Base-by-base conservation (phyloP, 2,797 vertebrate genomes). In the Lepidocolaptes lacrymiger region DNA sequence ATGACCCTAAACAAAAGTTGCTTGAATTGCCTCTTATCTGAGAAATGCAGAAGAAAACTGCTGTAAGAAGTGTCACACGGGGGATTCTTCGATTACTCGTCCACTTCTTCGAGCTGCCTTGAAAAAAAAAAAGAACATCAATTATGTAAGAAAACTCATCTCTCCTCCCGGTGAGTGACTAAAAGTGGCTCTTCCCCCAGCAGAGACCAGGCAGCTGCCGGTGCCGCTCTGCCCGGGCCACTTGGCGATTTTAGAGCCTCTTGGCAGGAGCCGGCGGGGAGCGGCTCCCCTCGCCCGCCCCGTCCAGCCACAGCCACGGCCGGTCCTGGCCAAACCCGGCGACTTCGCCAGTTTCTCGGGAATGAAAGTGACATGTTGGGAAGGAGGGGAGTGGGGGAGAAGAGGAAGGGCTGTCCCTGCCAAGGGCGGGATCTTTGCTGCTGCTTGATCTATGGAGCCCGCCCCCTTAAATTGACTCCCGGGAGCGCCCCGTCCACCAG, bases 391-490 rank as follows among this genome's bases (percentile, higher is more conserved):
- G 37, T 16, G 3, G 44, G 39, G 32, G 52, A 14, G 32, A 61
- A 82, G 36, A 93, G 78, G 72, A 88, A 80, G 91, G 91, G 94
- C 88, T 89, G 81, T 78, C 41, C 72, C 55, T 67, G 36, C 72
- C 72, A 86, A 86, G 94, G 94, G 93, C 93, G 93, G 93, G 93
- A 34, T 88, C 89, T 81, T 41, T 89, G 37, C 67, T 49, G 44
- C 37, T 71, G 27, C 71, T 87, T 91, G 58, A 93, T 95, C 68
- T 71, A 93, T 75, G 87, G 67, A 93, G 74, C 93, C 92, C 94
- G 91, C 85, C 93, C 95, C 96, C 92, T 94, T 93, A 95, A 95
- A 95, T 86, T 89, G 89, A 91, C 74, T 89, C 94, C 89, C 93
- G 69, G 87, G 91, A 85, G 89, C 81, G 49, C 69, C 94, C 88